Evolutionary conservation across 1,140 invertebrate genomes (phyloP).

Genomic region (Zaprionus capensis): DNA sequence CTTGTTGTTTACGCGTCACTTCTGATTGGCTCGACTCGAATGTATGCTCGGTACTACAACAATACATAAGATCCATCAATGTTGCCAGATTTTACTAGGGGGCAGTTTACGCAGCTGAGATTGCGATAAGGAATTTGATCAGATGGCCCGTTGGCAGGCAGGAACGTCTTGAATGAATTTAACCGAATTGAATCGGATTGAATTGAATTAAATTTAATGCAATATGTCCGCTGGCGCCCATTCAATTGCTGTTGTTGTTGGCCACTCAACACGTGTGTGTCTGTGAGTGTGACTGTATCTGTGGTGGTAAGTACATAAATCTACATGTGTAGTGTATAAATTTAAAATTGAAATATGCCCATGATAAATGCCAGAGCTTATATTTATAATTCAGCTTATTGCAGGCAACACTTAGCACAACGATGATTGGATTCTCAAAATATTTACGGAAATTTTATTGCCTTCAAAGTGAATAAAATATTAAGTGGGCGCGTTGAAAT

Average conservation of each 20-base stretch:
- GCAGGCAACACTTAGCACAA: slow-evolving; percentile 41
- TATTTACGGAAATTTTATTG: slow-evolving; percentile 62
- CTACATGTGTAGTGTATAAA: slow-evolving; percentile 42
- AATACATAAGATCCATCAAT: slow-evolving; percentile 9
- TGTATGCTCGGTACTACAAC: slow-evolving; percentile 7
- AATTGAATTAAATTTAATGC: slow-evolving; percentile 57
- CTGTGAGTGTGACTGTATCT: neutral
- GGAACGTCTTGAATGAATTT: slow-evolving; percentile 13
- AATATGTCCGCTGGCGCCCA: slow-evolving; percentile 20
- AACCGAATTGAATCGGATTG: slow-evolving; percentile 8
- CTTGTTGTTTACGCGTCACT: slow-evolving; percentile 26
- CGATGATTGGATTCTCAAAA: slow-evolving; percentile 58
- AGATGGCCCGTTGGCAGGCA: neutral
- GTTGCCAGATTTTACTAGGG: slow-evolving; percentile 21
- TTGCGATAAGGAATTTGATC: slow-evolving; percentile 20
- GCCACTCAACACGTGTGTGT: neutral
- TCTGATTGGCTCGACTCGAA: slow-evolving; percentile 20
- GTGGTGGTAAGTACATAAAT: slow-evolving; percentile 49
- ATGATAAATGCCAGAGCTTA: slow-evolving; percentile 49
- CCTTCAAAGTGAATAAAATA: slow-evolving; percentile 44
- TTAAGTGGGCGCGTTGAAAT: slow-evolving; percentile 24
- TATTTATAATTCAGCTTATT: slow-evolving; percentile 29
- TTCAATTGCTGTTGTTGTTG: slow-evolving; percentile 13
- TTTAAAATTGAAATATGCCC: slow-evolving; percentile 42
- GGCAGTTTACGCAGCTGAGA: slow-evolving; percentile 32